Conservation (phyloP, 2,113 vertebrate genomes). For the Ameiurus melas region DNA sequence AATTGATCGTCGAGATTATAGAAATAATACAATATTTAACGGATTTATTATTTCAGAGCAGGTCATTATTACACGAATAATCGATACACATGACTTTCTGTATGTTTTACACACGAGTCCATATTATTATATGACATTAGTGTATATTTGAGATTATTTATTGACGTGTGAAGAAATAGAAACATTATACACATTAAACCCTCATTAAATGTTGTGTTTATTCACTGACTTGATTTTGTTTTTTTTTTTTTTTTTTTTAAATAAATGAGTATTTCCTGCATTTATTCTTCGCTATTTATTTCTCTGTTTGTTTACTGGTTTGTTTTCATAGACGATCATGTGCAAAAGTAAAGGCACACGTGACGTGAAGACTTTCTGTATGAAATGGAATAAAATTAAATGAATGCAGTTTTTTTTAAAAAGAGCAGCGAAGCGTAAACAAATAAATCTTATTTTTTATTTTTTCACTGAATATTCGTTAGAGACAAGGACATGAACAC, state of each 20-base stretch:
- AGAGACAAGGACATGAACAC: background rate
- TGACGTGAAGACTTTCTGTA: too few species aligned
- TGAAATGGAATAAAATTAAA: background rate
- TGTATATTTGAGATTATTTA: background rate
- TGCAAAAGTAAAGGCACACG: background rate
- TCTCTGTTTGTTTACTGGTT: background rate
- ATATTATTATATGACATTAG: background rate
- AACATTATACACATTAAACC: background rate
- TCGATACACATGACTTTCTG: background rate
- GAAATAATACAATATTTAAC: constrained; percentile 4
- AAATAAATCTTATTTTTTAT: background rate
- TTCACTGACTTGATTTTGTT: background rate
- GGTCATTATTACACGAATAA: background rate
- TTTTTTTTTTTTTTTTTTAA: background rate
- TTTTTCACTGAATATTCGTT: background rate
- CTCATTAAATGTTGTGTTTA: background rate
- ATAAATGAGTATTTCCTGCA: background rate
- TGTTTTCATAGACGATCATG: background rate
- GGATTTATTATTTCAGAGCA: constrained; percentile 2
- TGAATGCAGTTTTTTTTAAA: too few species aligned
- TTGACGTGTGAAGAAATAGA: background rate
- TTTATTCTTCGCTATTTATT: background rate
- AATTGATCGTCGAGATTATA: constrained; percentile 30
- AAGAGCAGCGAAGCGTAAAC: background rate
- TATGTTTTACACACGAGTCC: background rate